A percentile compares a stretch with the other conserved stretches of the same genome.
phyloP scores from a whole-genome alignment of 1,140 invertebrate genomes.

The Venustaconcha ellipsiformis region DNA sequence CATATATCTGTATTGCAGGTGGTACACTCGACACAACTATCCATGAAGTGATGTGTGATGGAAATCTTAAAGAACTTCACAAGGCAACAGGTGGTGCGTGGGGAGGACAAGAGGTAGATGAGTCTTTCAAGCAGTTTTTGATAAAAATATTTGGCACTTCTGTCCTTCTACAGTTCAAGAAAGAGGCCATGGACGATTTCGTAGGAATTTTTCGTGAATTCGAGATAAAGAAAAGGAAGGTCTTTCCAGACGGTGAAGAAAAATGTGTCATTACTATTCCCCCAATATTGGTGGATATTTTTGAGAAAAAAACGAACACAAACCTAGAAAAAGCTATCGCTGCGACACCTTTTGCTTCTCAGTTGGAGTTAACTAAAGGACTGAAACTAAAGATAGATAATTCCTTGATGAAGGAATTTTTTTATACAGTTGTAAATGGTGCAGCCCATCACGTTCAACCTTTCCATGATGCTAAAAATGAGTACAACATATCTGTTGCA shows the following conservation, averaged over 20 bases:
- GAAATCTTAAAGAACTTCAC: background rate
- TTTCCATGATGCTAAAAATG: background rate
- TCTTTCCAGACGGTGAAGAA: background rate
- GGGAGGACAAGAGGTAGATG: background rate
- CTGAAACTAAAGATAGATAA: slow-evolving; percentile 9
- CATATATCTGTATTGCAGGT: background rate
- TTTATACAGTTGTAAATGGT: background rate
- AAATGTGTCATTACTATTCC: slow-evolving; percentile 2
- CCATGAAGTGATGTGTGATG: background rate
- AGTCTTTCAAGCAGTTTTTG: background rate
- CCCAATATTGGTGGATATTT: background rate
- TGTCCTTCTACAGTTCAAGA: background rate
- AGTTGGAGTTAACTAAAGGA: slow-evolving; percentile 5
- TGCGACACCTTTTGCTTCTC: background rate
- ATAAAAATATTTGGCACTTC: background rate
- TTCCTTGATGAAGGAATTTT: slow-evolving; percentile 7
- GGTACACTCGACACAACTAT: background rate
- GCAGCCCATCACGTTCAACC: background rate
- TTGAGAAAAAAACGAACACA: slow-evolving; percentile 3
- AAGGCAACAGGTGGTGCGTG: background rate
- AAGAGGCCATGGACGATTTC: slow-evolving; percentile 12
- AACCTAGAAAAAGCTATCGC: background rate
- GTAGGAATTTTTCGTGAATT: slow-evolving; percentile 4
- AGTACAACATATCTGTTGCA: background rate
- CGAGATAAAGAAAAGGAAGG: slow-evolving; percentile 18